phyloP scores from a whole-genome alignment of 2,797 vertebrate species.

The Lophius americanus region DNA sequence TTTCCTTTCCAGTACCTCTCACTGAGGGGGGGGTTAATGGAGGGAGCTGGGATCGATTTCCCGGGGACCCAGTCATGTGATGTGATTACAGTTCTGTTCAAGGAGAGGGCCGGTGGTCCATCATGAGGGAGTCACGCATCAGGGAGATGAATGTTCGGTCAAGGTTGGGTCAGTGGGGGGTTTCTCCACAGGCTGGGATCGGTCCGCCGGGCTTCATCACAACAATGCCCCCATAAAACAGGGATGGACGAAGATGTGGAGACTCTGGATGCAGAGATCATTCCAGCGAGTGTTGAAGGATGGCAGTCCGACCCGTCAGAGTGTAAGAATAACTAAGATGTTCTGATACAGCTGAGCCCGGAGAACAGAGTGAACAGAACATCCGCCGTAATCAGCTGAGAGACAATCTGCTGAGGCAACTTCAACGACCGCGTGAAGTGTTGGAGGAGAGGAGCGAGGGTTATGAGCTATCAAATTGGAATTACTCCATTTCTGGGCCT shows the following conservation, averaged over 20 bases:
- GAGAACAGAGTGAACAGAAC: background rate
- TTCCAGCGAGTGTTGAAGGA: background rate
- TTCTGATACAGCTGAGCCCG: background rate
- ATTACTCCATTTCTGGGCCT: slow-evolving; percentile 6
- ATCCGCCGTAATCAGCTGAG: slow-evolving; percentile 34
- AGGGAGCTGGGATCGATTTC: slow-evolving; percentile 26
- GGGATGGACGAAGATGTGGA: background rate
- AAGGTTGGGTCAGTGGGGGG: slow-evolving; percentile 37
- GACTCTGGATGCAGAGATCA: background rate
- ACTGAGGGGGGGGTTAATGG: slow-evolving; percentile 1
- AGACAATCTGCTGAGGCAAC: slow-evolving; percentile 27
- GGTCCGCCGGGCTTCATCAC: slow-evolving; percentile 17
- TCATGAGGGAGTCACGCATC: slow-evolving; percentile 21
- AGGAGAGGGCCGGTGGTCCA: slow-evolving; percentile 30
- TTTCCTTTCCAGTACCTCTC: background rate
- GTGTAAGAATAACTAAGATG: background rate
- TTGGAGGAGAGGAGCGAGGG: slow-evolving; percentile 19
- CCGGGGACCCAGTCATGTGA: background rate
- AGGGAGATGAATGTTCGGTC: slow-evolving; percentile 4
- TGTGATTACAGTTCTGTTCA: slow-evolving; percentile 24
- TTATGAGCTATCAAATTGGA: slow-evolving; percentile 52
- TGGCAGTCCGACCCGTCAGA: background rate
- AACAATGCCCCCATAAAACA: no score
- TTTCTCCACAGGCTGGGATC: background rate
- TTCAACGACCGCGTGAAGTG: background rate